A percentile compares a stretch with the other conserved stretches of the same genome.
Evolutionary conservation across 1,140 invertebrate species (phyloP).

Genomic region (Pteromalus puparum): DNA sequence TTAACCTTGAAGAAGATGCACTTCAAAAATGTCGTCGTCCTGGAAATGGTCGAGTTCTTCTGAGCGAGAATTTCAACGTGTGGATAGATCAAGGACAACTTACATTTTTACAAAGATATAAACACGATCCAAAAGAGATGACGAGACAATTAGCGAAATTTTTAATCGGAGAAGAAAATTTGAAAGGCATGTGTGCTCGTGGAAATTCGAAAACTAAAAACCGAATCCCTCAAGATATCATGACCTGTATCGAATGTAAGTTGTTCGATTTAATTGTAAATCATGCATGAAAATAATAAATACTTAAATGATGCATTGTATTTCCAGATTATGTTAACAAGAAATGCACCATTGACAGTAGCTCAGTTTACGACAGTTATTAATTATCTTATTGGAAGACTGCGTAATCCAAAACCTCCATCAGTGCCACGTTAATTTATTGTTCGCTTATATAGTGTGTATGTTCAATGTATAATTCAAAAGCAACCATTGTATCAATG

Average conservation of each 20-base stretch:
- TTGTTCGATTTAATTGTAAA: neutral
- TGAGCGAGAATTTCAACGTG: neutral
- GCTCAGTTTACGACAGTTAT: neutral
- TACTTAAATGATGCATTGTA: neutral
- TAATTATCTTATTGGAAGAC: neutral
- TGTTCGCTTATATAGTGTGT: no score
- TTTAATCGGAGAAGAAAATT: neutral
- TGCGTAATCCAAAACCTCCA: neutral
- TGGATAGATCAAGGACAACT: neutral
- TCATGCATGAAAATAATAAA: neutral
- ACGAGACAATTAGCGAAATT: neutral
- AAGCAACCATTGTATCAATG: no score
- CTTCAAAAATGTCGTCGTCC: neutral
- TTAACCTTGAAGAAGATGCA: no score
- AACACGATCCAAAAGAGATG: neutral
- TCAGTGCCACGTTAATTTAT: neutral
- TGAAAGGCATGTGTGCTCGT: neutral
- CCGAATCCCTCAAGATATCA: neutral
- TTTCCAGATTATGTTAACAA: neutral
- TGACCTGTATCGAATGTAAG: neutral
- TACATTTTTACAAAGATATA: neutral
- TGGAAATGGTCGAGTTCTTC: neutral
- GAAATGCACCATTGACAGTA: neutral
- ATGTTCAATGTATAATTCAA: no score
- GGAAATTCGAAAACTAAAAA: neutral